A percentile compares a stretch with the other conserved stretches of the same genome.
phyloP scores from a whole-genome alignment of 1,140 invertebrate species.

The Schlechtendalia chinensis region DNA sequence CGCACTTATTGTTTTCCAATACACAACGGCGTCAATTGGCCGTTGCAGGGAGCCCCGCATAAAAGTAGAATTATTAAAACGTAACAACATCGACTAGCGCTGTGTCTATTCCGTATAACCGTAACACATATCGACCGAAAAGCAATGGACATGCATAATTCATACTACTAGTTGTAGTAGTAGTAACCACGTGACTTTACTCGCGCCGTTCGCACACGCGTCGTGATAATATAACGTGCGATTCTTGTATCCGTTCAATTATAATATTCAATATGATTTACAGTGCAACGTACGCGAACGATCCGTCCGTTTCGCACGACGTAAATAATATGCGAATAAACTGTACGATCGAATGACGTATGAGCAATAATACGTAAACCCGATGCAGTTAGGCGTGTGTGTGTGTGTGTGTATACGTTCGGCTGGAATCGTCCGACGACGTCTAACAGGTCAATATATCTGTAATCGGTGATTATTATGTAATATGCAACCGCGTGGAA shows the following conservation, averaged over 20 bases:
- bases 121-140: not conserved
- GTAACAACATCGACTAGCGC: not conserved
- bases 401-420: too few species aligned
- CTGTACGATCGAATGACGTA: not conserved
- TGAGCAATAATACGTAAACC: too few species aligned
- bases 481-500: not conserved
- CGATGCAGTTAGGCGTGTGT: too few species aligned
- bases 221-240: too few species aligned
- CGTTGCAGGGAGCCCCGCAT: not conserved
- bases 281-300: too few species aligned
- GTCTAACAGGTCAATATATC: not conserved
- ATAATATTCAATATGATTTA: too few species aligned
- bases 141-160: slow-evolving; percentile 32
- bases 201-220: not conserved
- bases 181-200: too few species aligned
- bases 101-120: not conserved
- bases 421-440: too few species aligned
- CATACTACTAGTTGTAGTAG: not conserved
- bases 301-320: too few species aligned
- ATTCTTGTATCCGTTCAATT: too few species aligned
- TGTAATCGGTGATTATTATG: not conserved
- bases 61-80: not conserved
- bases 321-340: not conserved
- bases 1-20: slow-evolving; percentile 2
- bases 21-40: not conserved